These are phyloP conservation scores for Neodiprion fabricii DNA, from an alignment of 1,140 invertebrate species.

Conservation along the genomic window DNA sequence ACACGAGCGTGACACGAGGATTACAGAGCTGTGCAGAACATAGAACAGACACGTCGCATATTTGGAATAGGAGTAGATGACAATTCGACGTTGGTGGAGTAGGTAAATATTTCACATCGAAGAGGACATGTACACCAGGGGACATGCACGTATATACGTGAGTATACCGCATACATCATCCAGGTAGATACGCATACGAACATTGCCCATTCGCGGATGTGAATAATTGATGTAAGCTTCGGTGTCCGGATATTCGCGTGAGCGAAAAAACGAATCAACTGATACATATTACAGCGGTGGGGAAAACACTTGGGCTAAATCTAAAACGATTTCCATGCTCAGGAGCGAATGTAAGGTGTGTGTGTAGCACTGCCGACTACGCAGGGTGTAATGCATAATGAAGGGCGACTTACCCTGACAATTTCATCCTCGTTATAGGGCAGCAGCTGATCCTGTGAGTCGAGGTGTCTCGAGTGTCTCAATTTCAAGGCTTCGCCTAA, in stretches of 20 bases:
- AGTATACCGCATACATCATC: too few species aligned
- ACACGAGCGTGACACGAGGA: too few species aligned
- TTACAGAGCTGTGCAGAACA: too few species aligned
- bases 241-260: constrained; percentile 2
- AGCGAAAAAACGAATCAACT: neutral
- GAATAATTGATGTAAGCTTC: neutral
- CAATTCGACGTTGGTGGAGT: too few species aligned
- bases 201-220: neutral
- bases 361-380: neutral
- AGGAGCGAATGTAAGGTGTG: neutral
- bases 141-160: too few species aligned
- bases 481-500: constrained; percentile 48
- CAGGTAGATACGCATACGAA: too few species aligned
- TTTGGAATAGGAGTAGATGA: too few species aligned
- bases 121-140: too few species aligned
- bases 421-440: constrained; percentile 43
- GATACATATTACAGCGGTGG: neutral
- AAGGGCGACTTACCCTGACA: constrained; percentile 42
- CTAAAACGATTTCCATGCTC: neutral
- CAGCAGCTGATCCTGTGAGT: constrained; percentile 29
- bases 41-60: too few species aligned
- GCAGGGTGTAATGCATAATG: neutral
- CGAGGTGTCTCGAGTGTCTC: constrained; percentile 52
- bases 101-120: too few species aligned
- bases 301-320: neutral